phyloP scores from a whole-genome alignment of 2,113 vertebrate genomes.

The Hirundichthys speculiger region DNA sequence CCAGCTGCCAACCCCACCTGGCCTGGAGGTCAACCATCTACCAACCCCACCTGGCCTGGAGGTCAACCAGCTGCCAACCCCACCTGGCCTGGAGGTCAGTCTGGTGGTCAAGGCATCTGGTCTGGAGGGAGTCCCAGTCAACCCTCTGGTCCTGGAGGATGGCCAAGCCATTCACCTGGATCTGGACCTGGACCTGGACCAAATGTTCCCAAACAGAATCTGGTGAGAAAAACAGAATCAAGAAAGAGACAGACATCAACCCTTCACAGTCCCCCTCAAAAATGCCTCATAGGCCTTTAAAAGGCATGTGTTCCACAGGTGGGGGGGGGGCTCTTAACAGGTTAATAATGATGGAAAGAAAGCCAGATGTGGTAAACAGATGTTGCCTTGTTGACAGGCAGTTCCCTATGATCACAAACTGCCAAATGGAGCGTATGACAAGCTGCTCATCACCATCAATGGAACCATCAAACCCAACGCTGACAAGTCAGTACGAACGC shows the following conservation, averaged over 20 bases:
- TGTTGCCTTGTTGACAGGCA: conserved; percentile 19
- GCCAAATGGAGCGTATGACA: conserved; percentile 24
- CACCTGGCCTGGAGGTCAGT: conserved; percentile 18
- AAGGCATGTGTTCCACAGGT: no score
- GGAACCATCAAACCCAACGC: conserved; percentile 48
- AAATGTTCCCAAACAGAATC: neutral
- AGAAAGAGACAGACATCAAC: neutral
- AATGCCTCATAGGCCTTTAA: no score
- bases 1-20: neutral
- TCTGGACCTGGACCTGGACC: conserved; percentile 21
- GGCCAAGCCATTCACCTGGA: conserved; percentile 3
- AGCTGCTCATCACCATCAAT: conserved; percentile 56
- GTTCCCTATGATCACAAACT: conserved; percentile 5
- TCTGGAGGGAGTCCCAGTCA: conserved; percentile 12
- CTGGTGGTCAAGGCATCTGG: conserved; percentile 7
- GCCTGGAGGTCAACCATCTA: conserved; percentile 1
- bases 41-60: conserved; percentile 1
- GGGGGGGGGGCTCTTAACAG: no score
- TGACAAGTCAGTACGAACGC: conserved; percentile 40
- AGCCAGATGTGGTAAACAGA: neutral
- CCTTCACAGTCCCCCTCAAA: no score
- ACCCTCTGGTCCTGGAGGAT: conserved; percentile 25
- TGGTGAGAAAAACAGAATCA: conserved; percentile 34
- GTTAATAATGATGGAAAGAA: neutral
- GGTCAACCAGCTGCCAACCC: conserved; percentile 6